Evolutionary conservation across 2,113 vertebrate species (phyloP).

Genomic region (Ramphastos sulfuratus): DNA sequence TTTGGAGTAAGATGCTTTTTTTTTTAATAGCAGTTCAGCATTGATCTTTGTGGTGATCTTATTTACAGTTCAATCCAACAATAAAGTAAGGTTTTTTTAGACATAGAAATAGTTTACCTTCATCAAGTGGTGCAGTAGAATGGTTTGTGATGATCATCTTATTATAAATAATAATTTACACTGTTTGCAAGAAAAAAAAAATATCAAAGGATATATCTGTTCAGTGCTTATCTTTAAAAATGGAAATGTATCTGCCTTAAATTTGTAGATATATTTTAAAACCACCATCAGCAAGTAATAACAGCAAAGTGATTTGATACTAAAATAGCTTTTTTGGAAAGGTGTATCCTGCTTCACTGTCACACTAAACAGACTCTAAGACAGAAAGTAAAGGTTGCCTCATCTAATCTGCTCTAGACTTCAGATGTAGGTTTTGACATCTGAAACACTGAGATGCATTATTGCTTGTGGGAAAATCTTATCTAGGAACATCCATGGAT

Average conservation of each 20-base stretch:
- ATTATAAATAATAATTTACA: not conserved
- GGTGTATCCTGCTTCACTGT: not conserved
- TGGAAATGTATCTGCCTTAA: not conserved
- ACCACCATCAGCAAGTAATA: not conserved
- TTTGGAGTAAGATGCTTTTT: not conserved
- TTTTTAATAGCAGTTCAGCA: not conserved
- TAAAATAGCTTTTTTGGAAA: not conserved
- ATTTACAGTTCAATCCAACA: not conserved
- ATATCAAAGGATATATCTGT: not conserved
- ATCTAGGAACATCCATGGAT: not conserved
- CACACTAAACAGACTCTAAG: fast-evolving
- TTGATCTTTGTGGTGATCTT: not conserved
- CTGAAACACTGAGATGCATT: not conserved
- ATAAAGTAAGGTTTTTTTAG: not conserved
- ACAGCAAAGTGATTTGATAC: not conserved
- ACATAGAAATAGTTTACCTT: not conserved
- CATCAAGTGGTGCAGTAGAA: not conserved
- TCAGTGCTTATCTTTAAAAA: not conserved
- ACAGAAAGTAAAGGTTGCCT: not conserved
- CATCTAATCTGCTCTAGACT: fast-evolving
- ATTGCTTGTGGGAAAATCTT: not conserved
- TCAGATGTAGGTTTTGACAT: not conserved
- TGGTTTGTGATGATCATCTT: not conserved
- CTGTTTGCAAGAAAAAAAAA: not conserved
- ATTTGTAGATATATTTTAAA: not conserved